Base-by-base conservation (phyloP, 2,113 vertebrate species). In the Sorex fumeus region DNA sequence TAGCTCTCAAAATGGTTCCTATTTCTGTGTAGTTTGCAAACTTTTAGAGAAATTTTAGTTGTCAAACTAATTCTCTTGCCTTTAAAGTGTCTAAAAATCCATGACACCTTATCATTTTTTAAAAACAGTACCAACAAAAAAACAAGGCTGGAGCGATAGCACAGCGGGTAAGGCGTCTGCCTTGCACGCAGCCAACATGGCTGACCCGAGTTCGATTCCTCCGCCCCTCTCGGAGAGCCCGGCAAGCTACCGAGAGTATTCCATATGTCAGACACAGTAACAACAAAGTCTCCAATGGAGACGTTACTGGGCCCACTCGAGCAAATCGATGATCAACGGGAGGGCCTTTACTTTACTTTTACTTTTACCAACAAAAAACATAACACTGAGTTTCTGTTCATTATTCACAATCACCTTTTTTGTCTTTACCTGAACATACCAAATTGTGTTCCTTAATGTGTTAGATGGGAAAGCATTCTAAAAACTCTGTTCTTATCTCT, bases 81-180 rank as follows among this genome's bases (percentile, higher is more conserved):
- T 74, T 91, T 45, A 32, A 30, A 60, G 50, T 84, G 32, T 11
- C 36, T 88, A 91, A 18, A 92, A 4, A 91, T 87, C 69, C 19
- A 81, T 78, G 57, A 45, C 27, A 60, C 28, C 87, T 75, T 94
- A 40, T 67, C 64, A 80, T 60, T 13, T 57, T 43, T 28, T 4
- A 74, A 84, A 74, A 87, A 74, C 83, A 60, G 21, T 77, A 88
- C 12, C 93, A 87, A 47, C 25, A 77, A 86, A 12, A 94, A 86
- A 32, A n/a, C n/a, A n/a, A n/a, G n/a, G n/a, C n/a, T n/a, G n/a
- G n/a, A n/a, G n/a, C n/a, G n/a, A n/a, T n/a, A n/a, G n/a, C n/a
- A n/a, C n/a, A n/a, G n/a, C n/a, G n/a, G n/a, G n/a, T n/a, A n/a
- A n/a, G n/a, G n/a, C n/a, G n/a, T n/a, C n/a, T n/a, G n/a, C n/a